Conservation (phyloP, 2,888 invertebrate species). For the Patella ulyssiponensis region DNA sequence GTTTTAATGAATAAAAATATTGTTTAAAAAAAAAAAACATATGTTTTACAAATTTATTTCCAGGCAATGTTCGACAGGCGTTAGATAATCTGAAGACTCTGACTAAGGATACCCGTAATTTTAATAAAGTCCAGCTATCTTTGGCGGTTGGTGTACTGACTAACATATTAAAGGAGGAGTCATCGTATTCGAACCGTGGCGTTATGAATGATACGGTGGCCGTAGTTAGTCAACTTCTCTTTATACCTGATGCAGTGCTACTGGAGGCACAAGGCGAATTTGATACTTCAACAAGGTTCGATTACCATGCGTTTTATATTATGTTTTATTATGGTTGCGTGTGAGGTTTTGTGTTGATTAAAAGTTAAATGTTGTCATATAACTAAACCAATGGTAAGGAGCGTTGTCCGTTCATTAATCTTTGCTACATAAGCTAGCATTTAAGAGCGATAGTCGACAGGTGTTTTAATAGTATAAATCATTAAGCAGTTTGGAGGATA, state of each 20-base stretch:
- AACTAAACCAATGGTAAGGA: no score
- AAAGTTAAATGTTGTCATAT: no score
- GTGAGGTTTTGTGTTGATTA: no score
- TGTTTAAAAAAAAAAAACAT: no score
- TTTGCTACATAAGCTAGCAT: no score
- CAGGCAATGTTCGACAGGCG: constrained; percentile 35
- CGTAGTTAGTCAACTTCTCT: constrained; percentile 43
- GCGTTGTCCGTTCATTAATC: no score
- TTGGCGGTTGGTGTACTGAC: constrained; percentile 40
- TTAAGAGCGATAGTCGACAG: no score
- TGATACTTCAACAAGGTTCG: constrained; percentile 40
- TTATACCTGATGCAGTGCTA: constrained; percentile 26
- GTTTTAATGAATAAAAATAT: no score
- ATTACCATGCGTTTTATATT: no score
- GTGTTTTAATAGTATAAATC: no score
- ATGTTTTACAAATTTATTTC: background rate
- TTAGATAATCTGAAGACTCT: constrained; percentile 30
- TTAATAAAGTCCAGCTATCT: constrained; percentile 33
- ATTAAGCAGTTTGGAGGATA: no score
- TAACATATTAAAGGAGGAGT: constrained; percentile 30
- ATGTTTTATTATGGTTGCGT: no score
- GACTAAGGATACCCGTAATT: constrained; percentile 28
- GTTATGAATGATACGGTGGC: constrained; percentile 36
- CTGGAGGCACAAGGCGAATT: constrained; percentile 32
- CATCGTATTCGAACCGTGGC: constrained; percentile 15